Evolutionary conservation across 2,888 invertebrate species (phyloP).

Genomic region (Drosophila fulvimacula): DNA sequence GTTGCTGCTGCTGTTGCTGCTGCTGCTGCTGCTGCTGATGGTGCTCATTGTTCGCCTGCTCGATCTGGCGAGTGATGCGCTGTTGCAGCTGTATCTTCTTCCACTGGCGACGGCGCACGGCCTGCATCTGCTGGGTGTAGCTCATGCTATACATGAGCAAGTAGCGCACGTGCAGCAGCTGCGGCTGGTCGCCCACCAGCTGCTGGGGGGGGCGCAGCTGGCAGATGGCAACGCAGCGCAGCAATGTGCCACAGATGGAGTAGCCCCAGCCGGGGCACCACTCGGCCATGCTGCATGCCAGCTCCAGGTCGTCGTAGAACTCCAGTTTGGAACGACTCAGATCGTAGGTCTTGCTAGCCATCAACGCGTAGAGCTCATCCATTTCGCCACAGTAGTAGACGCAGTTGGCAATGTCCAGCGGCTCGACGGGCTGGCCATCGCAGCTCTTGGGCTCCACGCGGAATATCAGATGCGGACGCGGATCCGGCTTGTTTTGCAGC

Average conservation of each 20-base stretch:
- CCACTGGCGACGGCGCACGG: slow-evolving; percentile 16
- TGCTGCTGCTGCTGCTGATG: not conserved
- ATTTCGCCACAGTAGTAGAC: slow-evolving; percentile 29
- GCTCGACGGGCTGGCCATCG: not conserved
- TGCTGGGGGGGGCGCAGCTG: not conserved
- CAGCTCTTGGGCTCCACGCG: not conserved
- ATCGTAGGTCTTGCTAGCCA: not conserved
- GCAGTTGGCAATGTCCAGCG: not conserved
- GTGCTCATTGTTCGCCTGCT: not conserved
- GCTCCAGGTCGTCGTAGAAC: slow-evolving; percentile 4
- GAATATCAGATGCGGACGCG: slow-evolving; percentile 22
- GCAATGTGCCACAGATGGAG: slow-evolving; percentile 29
- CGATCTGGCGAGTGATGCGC: not conserved
- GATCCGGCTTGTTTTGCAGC: slow-evolving; percentile 5
- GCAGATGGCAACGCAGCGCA: slow-evolving; percentile 38
- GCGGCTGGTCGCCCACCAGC: not conserved
- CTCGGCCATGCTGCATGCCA: slow-evolving; percentile 17
- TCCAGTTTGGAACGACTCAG: not conserved
- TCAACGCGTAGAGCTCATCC: slow-evolving; percentile 21
- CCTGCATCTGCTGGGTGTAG: slow-evolving; percentile 9
- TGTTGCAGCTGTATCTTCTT: not conserved
- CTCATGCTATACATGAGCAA: slow-evolving; percentile 29
- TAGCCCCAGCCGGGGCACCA: slow-evolving; percentile 26
- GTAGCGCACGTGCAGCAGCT: slow-evolving; percentile 24
- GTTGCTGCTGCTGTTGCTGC: not conserved